These are phyloP conservation scores for Neolamprologus caudopunctatus DNA, from an alignment of 2,113 vertebrate species.

Conservation along the genomic window DNA sequence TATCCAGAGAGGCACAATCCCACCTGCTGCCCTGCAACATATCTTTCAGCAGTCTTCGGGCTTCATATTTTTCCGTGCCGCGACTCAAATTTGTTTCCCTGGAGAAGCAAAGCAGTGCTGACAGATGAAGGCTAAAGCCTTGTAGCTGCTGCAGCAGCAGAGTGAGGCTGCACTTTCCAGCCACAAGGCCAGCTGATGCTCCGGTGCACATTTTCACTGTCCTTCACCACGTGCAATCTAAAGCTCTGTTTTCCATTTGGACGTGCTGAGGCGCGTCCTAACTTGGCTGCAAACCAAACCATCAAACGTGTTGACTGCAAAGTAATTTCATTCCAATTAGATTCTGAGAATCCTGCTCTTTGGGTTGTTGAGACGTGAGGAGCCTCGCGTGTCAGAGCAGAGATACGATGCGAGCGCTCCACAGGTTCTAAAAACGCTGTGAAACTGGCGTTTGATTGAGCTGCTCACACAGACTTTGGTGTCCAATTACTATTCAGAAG, in stretches of 20 bases:
- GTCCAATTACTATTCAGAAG: neutral
- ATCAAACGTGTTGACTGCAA: neutral
- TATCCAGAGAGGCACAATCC: neutral
- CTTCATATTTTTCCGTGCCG: accelerated
- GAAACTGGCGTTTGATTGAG: neutral
- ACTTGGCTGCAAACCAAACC: neutral
- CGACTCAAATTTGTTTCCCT: neutral
- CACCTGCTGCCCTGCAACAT: neutral
- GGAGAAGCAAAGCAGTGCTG: neutral
- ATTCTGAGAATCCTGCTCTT: accelerated
- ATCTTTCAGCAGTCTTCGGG: neutral
- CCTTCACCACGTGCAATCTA: neutral
- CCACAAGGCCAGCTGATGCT: neutral
- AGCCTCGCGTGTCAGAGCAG: accelerated
- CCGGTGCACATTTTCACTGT: neutral
- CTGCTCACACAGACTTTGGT: neutral
- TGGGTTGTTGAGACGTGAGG: neutral
- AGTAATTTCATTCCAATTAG: neutral
- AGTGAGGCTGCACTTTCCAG: neutral
- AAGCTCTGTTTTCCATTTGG: neutral
- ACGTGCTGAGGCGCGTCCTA: too few relatives aligned
- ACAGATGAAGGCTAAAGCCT: neutral
- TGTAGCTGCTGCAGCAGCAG: neutral
- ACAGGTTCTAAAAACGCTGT: neutral
- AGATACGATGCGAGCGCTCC: neutral